Conservation (phyloP, 2,888 invertebrate genomes). For the Hydrotaea diabolus region DNA sequence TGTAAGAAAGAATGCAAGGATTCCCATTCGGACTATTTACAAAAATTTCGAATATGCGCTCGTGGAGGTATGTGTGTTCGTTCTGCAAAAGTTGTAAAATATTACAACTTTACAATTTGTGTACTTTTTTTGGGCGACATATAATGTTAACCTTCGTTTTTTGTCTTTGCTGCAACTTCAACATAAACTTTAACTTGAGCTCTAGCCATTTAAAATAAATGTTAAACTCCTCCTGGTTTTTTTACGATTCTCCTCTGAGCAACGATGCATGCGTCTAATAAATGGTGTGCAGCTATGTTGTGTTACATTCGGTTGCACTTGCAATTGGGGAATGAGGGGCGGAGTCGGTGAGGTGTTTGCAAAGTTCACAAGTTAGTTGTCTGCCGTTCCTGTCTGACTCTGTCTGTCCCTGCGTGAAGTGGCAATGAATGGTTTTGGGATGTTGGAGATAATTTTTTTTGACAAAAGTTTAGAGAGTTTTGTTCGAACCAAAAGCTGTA, state of each 20-base stretch:
- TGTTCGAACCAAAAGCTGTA: not conserved
- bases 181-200: slow-evolving; percentile 12
- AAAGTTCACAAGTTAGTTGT: slow-evolving; percentile 61
- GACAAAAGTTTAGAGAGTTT: slow-evolving; percentile 1
- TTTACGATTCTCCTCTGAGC: slow-evolving; percentile 37
- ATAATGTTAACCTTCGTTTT: slow-evolving; percentile 16
- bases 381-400: slow-evolving; percentile 60
- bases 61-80: not conserved
- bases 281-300: slow-evolving; percentile 58
- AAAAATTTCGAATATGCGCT: no score
- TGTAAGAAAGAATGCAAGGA: slow-evolving; percentile 16
- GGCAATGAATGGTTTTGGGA: slow-evolving; percentile 32
- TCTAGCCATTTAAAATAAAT: slow-evolving; percentile 25
- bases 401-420: slow-evolving; percentile 19
- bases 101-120: slow-evolving; percentile 18
- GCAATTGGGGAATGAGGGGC: not conserved
- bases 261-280: slow-evolving; percentile 62
- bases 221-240: not conserved
- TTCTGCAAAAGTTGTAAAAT: slow-evolving; percentile 21
- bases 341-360: slow-evolving; percentile 11
- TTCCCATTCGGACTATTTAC: slow-evolving; percentile 3
- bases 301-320: slow-evolving; percentile 42
- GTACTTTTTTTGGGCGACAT: slow-evolving; percentile 22
- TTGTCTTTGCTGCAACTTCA: slow-evolving; percentile 1
- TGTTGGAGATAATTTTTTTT: slow-evolving; percentile 13